These are phyloP conservation scores for Zoanthus sociatus DNA, from an alignment of 92 coral and sea anemone genomes.

Conservation along the genomic window DNA sequence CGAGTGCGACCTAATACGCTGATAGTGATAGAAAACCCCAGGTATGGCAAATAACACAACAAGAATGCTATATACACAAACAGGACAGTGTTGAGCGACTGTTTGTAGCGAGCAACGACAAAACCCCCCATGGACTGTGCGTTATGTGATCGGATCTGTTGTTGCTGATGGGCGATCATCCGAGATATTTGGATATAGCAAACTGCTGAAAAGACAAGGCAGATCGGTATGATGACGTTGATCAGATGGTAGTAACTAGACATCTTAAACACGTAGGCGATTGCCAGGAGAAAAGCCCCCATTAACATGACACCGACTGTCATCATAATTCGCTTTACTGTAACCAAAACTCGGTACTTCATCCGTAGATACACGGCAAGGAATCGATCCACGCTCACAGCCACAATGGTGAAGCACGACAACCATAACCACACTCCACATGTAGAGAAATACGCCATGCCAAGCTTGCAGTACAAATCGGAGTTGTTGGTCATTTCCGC, in stretches of 20 bases:
- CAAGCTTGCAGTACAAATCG: slow-evolving; percentile 26
- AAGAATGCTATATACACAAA: slow-evolving; percentile 41
- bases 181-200: slow-evolving; percentile 24
- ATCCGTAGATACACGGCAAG: slow-evolving; percentile 39
- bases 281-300: slow-evolving; percentile 28
- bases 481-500: slow-evolving; percentile 19
- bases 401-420: slow-evolving; percentile 36
- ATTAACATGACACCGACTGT: slow-evolving; percentile 15
- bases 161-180: slow-evolving; percentile 4
- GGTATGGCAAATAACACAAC: slow-evolving; percentile 33
- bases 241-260: slow-evolving; percentile 38
- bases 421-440: slow-evolving; percentile 41
- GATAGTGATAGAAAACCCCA: slow-evolving; percentile 18
- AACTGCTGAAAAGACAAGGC: slow-evolving; percentile 17
- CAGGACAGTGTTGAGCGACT: slow-evolving; percentile 33
- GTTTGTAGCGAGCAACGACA: slow-evolving; percentile 44
- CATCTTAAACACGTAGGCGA: slow-evolving; percentile 39
- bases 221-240: slow-evolving; percentile 31
- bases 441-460: slow-evolving; percentile 42
- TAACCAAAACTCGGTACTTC: slow-evolving; percentile 31
- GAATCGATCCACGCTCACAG: neutral
- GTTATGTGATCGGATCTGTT: slow-evolving; percentile 14
- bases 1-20: neutral
- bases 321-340: slow-evolving; percentile 17
- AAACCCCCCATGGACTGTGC: slow-evolving; percentile 30